phyloP scores from a whole-genome alignment of 2,888 invertebrate species.

The Nomada flava region DNA sequence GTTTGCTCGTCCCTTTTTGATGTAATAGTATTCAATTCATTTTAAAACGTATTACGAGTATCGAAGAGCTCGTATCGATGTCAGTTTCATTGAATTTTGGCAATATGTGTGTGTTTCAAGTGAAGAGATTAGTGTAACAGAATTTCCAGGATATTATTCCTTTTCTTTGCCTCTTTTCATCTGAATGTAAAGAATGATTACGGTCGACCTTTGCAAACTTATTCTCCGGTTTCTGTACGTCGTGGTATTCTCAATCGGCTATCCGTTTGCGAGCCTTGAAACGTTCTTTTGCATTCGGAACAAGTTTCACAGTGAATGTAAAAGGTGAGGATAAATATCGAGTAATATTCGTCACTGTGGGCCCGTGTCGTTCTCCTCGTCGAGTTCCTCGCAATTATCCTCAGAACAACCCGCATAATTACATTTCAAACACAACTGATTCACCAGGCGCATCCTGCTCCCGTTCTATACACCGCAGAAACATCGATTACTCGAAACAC shows the following conservation, averaged over 20 bases:
- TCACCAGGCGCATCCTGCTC: conserved; percentile 17
- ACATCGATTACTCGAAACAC: no score
- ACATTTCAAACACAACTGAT: conserved; percentile 2
- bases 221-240: neutral
- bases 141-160: no score
- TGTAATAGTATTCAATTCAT: no score
- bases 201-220: no score
- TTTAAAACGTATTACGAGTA: no score
- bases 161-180: no score
- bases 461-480: neutral
- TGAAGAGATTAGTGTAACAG: no score
- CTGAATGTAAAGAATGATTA: no score
- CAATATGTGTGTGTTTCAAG: no score
- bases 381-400: conserved; percentile 23
- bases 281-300: neutral
- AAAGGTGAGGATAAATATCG: neutral
- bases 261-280: neutral
- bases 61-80: no score
- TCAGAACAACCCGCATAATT: neutral
- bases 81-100: no score
- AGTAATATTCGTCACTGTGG: neutral
- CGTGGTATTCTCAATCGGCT: neutral
- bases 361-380: conserved; percentile 35
- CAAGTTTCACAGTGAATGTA: neutral
- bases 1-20: no score